Evolutionary conservation across 2,113 vertebrate genomes (phyloP).

Genomic region (Cnemophilus loriae): DNA sequence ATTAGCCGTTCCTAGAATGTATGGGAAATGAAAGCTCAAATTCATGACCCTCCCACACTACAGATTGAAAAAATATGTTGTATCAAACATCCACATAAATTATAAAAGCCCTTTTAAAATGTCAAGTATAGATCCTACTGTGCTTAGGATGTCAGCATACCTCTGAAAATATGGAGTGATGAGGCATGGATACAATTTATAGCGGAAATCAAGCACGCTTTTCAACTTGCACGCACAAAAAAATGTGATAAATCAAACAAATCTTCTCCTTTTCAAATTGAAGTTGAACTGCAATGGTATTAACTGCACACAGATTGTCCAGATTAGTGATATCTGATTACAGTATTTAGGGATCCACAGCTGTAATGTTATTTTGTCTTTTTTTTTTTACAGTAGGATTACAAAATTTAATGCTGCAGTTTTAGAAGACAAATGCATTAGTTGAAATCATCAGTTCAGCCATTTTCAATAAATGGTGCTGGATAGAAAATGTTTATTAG

Average conservation of each 20-base stretch:
- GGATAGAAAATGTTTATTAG: not conserved
- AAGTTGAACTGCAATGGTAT: not conserved
- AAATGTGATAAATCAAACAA: slow-evolving; percentile 13
- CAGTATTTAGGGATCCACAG: not conserved
- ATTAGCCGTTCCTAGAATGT: not conserved
- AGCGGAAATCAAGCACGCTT: slow-evolving; percentile 15
- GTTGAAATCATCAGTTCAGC: not conserved
- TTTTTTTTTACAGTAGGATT: not conserved
- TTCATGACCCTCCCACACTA: not conserved
- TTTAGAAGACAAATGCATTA: not conserved
- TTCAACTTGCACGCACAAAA: slow-evolving; percentile 38
- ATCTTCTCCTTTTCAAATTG: not conserved
- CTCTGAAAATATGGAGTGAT: slow-evolving; percentile 31
- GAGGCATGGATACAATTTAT: slow-evolving; percentile 35
- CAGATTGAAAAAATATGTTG: slow-evolving; percentile 47
- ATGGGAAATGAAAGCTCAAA: not conserved
- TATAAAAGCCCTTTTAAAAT: slow-evolving; percentile 29
- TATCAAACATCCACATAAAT: slow-evolving; percentile 52
- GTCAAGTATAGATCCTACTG: slow-evolving; percentile 38
- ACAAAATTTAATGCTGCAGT: not conserved
- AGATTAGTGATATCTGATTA: not conserved
- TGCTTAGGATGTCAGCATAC: slow-evolving; percentile 36
- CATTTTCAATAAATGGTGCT: not conserved
- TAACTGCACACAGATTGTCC: not conserved
- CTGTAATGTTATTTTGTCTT: not conserved